Base-by-base conservation (phyloP, 2,797 vertebrate genomes). In the Cossypha polioptera region DNA sequence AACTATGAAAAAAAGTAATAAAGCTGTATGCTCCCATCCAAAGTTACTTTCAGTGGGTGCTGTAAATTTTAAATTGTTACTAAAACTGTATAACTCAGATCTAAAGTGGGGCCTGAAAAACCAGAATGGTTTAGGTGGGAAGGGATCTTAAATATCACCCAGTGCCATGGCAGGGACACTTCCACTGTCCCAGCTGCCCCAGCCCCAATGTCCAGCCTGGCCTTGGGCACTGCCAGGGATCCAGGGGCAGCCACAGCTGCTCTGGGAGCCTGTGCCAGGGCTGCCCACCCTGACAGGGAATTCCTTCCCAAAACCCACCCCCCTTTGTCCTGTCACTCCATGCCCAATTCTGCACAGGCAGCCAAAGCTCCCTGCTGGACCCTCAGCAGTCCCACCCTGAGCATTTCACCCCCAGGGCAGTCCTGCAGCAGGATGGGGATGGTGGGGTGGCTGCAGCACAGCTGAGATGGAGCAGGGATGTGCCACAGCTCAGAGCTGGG, bases 321-420 rank as follows among this genome's bases (percentile, higher is more conserved):
- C 20, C 24, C 38, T 50, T 12, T 33, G 13, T 18, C 24, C 59
- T 31, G 45, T 29, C 45, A 12, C 33, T 33, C 43, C 43, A 20
- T 14, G 33, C 16, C 53, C 29, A 58, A 38, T 1, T 21, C 24
- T 0, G 1, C 35, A 3, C 0, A 1, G 28, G 4, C 74, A 85
- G 43, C 26, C n/a, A 57, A 13, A 62, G 5, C 5, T 40, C 26
- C 14, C 51, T 17, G 35, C 11, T 54, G 47, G 9, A 20, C 0
- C 1, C 69, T 50, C 66, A 10, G 3, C 72, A n/a, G 22, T 1
- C 55, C 69, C 25, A 3, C 26, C 63, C 26, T 13, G 47, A 29
- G 4, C 19, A 13, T 3, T 3, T 8, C 22, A 40, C n/a, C 35
- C 31, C n/a, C 20, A 4, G 2, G 42, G 19, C 29, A 9, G 1